Percentiles rank a stretch among this genome's conserved stretches.
phyloP scores from a whole-genome alignment of 37 sponge, comb jelly and placozoan species.

The Chondrosia reniformis region DNA sequence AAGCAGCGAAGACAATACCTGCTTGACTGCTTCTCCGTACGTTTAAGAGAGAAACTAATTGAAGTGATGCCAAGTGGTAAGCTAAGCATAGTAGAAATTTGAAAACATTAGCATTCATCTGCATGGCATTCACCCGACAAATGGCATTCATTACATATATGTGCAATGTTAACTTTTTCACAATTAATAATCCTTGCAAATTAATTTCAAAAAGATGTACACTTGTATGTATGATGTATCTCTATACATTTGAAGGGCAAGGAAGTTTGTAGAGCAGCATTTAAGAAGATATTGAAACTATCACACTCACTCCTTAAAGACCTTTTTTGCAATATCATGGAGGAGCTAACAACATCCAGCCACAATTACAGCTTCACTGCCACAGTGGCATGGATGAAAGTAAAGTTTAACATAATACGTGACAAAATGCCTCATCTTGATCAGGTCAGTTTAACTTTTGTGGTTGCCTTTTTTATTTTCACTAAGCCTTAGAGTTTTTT shows the following conservation, averaged over 20 bases:
- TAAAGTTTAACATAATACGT: neutral
- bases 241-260: neutral
- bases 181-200: neutral
- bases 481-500: neutral
- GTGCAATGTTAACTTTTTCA: no score
- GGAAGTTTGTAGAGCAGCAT: neutral
- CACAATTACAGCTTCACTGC: neutral
- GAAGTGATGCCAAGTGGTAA: no score
- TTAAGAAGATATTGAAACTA: neutral
- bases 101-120: no score
- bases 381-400: neutral
- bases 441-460: neutral
- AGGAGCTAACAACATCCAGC: no score
- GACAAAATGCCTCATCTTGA: conserved; percentile 5
- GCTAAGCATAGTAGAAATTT: no score
- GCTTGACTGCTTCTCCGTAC: neutral
- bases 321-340: no score
- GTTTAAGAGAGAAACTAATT: no score
- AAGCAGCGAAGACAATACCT: neutral
- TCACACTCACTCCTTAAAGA: neutral
- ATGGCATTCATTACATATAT: no score
- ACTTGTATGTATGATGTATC: neutral
- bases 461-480: neutral
- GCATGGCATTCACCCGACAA: no score
- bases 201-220: neutral